Evolutionary conservation across 1,140 invertebrate genomes (phyloP), one percentile per base, ranked within the genome.

Genomic region (Coenobita brevimanus): DNA sequence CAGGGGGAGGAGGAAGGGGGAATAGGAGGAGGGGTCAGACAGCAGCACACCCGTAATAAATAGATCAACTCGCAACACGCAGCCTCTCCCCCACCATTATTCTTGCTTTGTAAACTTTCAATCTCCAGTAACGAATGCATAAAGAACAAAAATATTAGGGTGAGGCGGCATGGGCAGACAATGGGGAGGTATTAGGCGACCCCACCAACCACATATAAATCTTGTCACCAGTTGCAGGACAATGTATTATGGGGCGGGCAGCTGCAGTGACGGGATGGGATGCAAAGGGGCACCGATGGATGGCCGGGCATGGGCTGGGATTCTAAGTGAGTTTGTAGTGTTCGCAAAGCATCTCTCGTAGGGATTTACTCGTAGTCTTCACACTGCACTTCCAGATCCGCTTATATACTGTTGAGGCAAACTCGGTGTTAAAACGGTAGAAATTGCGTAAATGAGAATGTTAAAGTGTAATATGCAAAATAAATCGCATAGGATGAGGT

Each of bases 121-220:
- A 80, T 80, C 78, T 80, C 78, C 57, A 64, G 78, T 80, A 80
- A 80, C 78, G 78, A 80, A 80, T 80, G 78, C 54, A 80, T 80
- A 80, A 80, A 62, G 78, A 80, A 80, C 78, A 80, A 80, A 80
- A 57, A 60, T 62, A 62, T 62, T 33, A 62, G 38, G 24, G 50
- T 41, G 54, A 33, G 21, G 78, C 46, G 54, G 54, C 46, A 30
- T 24, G 54, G 54, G 2, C 67, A 69, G 27, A 46, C 54, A 54
- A 80, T 54, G 60, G 60, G 33, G 54, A 30, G 78, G 78, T 62
- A 80, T 80, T 80, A 80, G 78, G 33, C 24, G 33, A 38, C 78
- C 78, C 13, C 24, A 1, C 67, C 67, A 33, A 57, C 54, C 78
- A 80, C 78, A 62, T 80, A 80, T 80, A 80, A 80, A 80, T 80